These are phyloP conservation scores for Microtus californicus DNA, from an alignment of 2,797 vertebrate species.

Conservation along the genomic window DNA sequence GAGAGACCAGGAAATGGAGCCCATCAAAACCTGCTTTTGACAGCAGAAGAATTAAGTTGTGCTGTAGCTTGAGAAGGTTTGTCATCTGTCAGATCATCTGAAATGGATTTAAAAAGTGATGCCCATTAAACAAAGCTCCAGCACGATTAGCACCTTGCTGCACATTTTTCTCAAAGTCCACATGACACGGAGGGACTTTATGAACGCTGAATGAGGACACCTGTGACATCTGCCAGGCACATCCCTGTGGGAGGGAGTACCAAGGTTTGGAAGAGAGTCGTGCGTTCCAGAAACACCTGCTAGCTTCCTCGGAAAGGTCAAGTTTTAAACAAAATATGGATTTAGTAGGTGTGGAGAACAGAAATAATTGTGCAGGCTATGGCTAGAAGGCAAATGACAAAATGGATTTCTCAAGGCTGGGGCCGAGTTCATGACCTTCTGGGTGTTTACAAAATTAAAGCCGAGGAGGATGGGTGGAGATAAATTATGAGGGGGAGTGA, in stretches of 20 bases:
- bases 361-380: neutral
- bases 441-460: neutral
- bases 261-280: slow-evolving; percentile 1
- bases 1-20: neutral
- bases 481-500: neutral
- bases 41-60: neutral
- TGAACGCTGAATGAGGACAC: neutral
- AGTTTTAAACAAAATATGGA: neutral
- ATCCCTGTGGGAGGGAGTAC: neutral
- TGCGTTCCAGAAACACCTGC: neutral
- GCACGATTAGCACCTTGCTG: neutral
- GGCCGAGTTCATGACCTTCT: neutral
- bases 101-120: neutral
- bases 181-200: neutral
- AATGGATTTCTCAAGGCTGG: slow-evolving; percentile 43
- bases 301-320: neutral
- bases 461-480: neutral
- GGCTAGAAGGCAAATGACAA: neutral
- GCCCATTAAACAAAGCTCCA: neutral
- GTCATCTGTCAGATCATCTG: neutral
- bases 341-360: neutral
- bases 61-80: slow-evolving; percentile 8
- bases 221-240: neutral
- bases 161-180: neutral
- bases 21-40: neutral